These are phyloP conservation scores for Gymnoscopelus braueri DNA, from an alignment of 2,797 vertebrate genomes.

Conservation along the genomic window DNA sequence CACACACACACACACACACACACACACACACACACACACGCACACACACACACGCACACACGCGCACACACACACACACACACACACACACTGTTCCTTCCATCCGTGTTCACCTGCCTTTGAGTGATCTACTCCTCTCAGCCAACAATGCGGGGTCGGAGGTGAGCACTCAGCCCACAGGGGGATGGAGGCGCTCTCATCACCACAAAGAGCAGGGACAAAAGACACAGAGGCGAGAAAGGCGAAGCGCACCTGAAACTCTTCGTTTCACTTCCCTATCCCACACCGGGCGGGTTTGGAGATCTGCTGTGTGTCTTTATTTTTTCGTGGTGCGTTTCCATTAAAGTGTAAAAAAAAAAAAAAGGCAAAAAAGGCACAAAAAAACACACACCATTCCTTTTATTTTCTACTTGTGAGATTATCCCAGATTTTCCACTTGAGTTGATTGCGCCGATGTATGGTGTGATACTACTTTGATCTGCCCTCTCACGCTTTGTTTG, in stretches of 20 bases:
- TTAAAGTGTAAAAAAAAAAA: constrained; percentile 31
- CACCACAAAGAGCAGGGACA: constrained; percentile 69
- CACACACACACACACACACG: constrained; percentile 22
- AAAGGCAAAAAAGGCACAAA: constrained; percentile 27
- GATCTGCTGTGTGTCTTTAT: neutral
- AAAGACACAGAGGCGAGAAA: constrained; percentile 53
- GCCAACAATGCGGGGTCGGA: constrained; percentile 64
- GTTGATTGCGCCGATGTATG: constrained; percentile 18
- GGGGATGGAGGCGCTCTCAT: constrained; percentile 67
- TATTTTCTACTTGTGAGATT: constrained; percentile 48
- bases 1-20: constrained; percentile 20
- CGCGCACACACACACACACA: constrained; percentile 25
- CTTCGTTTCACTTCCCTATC: constrained; percentile 40
- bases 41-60: constrained; percentile 17
- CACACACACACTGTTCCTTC: constrained; percentile 37
- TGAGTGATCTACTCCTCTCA: constrained; percentile 59
- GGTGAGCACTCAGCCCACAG: constrained; percentile 68
- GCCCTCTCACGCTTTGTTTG: constrained; percentile 46
- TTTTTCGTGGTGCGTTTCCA: constrained; percentile 33
- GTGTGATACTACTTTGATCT: constrained; percentile 36
- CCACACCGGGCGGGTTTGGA: constrained; percentile 43
- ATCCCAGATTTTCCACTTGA: constrained; percentile 48
- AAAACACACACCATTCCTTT: constrained; percentile 43
- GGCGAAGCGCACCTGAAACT: constrained; percentile 62
- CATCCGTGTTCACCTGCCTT: constrained; percentile 61